Conservation (phyloP, 1,140 invertebrate species). For the Macrosteles quadrilineatus region DNA sequence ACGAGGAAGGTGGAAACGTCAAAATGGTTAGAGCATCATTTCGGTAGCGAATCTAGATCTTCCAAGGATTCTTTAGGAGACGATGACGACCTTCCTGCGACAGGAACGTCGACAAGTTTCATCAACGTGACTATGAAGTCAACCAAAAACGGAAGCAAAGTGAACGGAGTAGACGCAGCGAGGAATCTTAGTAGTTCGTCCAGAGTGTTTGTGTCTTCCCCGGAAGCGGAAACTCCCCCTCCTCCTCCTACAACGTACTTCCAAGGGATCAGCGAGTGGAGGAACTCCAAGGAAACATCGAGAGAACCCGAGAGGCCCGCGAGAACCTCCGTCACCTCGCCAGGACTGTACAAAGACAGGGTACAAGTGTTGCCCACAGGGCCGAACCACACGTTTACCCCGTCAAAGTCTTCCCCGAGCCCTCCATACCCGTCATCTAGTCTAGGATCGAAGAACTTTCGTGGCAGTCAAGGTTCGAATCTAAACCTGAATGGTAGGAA, state of each 20-base stretch:
- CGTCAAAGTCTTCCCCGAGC: slow-evolving; percentile 32
- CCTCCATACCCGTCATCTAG: slow-evolving; percentile 31
- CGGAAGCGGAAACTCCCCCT: slow-evolving; percentile 37
- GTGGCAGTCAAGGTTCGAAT: slow-evolving; percentile 23
- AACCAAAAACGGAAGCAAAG: slow-evolving; percentile 45
- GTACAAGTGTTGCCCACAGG: slow-evolving; percentile 44
- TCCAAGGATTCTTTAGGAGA: slow-evolving; percentile 66
- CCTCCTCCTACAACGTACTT: slow-evolving; percentile 54
- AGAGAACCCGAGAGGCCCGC: slow-evolving; percentile 15
- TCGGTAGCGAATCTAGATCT: slow-evolving; percentile 80
- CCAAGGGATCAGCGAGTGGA: slow-evolving; percentile 76
- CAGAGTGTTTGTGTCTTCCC: slow-evolving; percentile 42
- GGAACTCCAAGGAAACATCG: slow-evolving; percentile 47
- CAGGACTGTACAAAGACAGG: slow-evolving; percentile 26
- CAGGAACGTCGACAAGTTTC: slow-evolving; percentile 51
- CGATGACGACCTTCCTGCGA: slow-evolving; percentile 41
- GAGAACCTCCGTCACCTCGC: slow-evolving; percentile 21
- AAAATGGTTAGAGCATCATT: slow-evolving; percentile 87
- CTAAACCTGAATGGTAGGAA: slow-evolving; percentile 14
- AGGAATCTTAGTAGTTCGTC: slow-evolving; percentile 44
- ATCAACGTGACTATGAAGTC: slow-evolving; percentile 80
- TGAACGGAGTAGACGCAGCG: slow-evolving; percentile 26
- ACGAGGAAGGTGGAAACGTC: slow-evolving; percentile 85
- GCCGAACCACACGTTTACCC: slow-evolving; percentile 42
- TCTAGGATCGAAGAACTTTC: slow-evolving; percentile 17